Base-by-base conservation (phyloP, 2,888 invertebrate species). In the Hymenopus coronatus region DNA sequence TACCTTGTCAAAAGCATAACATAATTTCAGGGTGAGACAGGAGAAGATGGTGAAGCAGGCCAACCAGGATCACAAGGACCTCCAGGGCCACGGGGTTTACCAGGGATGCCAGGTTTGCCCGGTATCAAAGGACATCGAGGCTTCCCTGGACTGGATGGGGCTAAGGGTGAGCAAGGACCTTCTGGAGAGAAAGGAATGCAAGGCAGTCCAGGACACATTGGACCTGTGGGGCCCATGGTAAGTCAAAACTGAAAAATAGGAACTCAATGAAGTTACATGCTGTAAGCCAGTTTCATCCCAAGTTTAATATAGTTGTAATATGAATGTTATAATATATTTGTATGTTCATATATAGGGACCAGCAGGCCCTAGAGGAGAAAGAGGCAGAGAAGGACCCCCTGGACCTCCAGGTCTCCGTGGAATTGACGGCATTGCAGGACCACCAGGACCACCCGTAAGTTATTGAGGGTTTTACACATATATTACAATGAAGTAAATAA, bases 91-190 rank as follows among this genome's bases (percentile, higher is more conserved):
- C 94, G 97, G 91, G 98, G 98, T 0, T 93, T 95, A 14, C 94
- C 96, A 6, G 96, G 98, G 82, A 94, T 97, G 93, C 97, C 97
- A 0, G 97, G 97, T 0, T 93, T 97, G 8, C 97, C 97, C 3
- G 98, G 98, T 3, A 93, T 96, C 0, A 98, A 98, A 93, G 98
- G 98, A 0, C 97, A 98, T 92, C 94, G 97, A 87, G 98, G 98
- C 2, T 97, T 96, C 91, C 95, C 95, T 27, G 98, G 98, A 28
- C 93, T 96, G 89, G 97, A 97, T 92, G 98, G 98, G 0, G 93
- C 95, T 6, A 98, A 97, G 93, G 98, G 98, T 7, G 97, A 97
- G 91, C 96, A 96, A 92, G 98, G 98, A 0, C 92, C 94, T 2
- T 89, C 94, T 6, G 98, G 98, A 40, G 97, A 97, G 91, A 97